phyloP scores from a whole-genome alignment of 2,888 invertebrate species.

The Cephonodes hylas region DNA sequence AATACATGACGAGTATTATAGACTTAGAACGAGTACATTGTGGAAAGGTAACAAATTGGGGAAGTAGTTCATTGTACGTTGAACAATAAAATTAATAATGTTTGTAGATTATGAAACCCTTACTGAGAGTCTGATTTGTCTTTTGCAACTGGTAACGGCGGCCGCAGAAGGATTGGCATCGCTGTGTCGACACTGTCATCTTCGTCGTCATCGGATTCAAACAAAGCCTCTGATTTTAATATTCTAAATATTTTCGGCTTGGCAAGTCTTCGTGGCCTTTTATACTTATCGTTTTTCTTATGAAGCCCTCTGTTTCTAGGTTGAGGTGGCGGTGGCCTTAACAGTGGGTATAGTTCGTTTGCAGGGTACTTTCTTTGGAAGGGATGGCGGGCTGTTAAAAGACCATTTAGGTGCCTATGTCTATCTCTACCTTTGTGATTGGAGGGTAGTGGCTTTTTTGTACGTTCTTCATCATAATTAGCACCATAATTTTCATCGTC shows the following conservation, averaged over 20 bases:
- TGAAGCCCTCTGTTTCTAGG: slow-evolving; percentile 43
- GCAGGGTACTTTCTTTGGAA: slow-evolving; percentile 59
- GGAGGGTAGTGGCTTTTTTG: slow-evolving; percentile 45
- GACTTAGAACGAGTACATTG: not conserved
- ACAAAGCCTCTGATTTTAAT: slow-evolving; percentile 61
- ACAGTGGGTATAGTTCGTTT: slow-evolving; percentile 66
- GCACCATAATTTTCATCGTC: slow-evolving; percentile 44
- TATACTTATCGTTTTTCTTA: slow-evolving; percentile 50
- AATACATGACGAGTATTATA: not conserved
- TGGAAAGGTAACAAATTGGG: not conserved
- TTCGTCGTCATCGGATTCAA: slow-evolving; percentile 54
- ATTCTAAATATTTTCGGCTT: slow-evolving; percentile 57
- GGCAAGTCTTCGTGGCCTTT: slow-evolving; percentile 51
- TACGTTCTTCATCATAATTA: slow-evolving; percentile 48
- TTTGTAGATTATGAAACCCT: not conserved
- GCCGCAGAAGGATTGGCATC: slow-evolving; percentile 52
- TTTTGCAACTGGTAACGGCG: slow-evolving; percentile 37
- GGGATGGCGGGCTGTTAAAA: slow-evolving; percentile 46
- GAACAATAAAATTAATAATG: not conserved
- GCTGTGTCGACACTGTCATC: slow-evolving; percentile 42
- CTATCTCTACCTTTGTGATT: slow-evolving; percentile 47
- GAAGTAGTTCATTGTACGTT: not conserved
- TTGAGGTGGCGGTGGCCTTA: slow-evolving; percentile 69
- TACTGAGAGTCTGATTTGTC: slow-evolving; percentile 12
- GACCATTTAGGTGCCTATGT: slow-evolving; percentile 54